Conservation (phyloP, 2,888 invertebrate species). For the Gastrophysa polygoni region DNA sequence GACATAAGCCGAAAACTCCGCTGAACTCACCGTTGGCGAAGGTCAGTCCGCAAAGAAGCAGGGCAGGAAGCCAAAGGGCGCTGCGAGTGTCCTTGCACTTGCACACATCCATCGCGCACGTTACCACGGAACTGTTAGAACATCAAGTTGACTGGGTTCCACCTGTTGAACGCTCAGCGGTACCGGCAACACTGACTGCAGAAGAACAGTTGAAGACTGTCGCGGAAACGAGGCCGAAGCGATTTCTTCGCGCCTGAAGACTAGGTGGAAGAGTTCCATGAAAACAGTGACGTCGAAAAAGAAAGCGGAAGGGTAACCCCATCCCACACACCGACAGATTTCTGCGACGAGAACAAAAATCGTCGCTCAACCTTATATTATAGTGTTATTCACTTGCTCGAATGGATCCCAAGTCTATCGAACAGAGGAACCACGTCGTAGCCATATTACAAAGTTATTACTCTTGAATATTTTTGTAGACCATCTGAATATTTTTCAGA, state of each 20-base stretch:
- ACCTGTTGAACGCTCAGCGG: slow-evolving; percentile 33
- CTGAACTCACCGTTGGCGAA: background rate
- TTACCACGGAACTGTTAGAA: slow-evolving; percentile 6
- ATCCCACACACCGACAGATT: background rate
- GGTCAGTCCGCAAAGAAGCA: slow-evolving; percentile 12
- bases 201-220: slow-evolving; percentile 37
- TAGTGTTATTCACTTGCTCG: too few relatives aligned
- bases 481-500: too few relatives aligned
- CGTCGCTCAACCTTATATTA: too few relatives aligned
- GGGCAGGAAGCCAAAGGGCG: slow-evolving; percentile 7
- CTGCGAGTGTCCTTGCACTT: background rate
- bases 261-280: slow-evolving; percentile 23
- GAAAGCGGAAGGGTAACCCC: slow-evolving; percentile 12
- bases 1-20: background rate
- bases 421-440: too few relatives aligned
- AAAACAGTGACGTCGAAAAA: slow-evolving; percentile 18
- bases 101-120: slow-evolving; percentile 12
- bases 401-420: too few relatives aligned
- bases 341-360: too few relatives aligned
- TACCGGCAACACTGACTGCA: slow-evolving; percentile 39
- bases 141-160: slow-evolving; percentile 21
- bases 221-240: slow-evolving; percentile 39
- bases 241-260: slow-evolving; percentile 40
- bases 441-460: too few relatives aligned
- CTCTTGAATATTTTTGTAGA: too few relatives aligned